These are phyloP conservation scores for Chrysodeixis includens DNA, from an alignment of 2,888 invertebrate genomes.

Conservation along the genomic window DNA sequence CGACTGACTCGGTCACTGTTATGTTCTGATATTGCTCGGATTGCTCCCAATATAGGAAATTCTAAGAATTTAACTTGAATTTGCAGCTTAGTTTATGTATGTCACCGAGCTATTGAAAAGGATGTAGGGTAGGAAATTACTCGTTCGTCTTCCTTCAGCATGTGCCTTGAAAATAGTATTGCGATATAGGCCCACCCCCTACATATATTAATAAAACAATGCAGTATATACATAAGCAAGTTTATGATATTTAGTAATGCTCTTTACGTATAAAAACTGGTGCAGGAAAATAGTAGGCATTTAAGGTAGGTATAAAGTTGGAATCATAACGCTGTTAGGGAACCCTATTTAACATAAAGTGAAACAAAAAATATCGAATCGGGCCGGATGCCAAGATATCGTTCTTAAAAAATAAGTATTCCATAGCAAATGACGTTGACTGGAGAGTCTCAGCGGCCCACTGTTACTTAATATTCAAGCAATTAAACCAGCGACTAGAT, in stretches of 20 bases:
- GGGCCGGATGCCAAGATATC: slow-evolving; percentile 73
- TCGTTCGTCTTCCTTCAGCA: slow-evolving; percentile 53
- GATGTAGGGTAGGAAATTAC: slow-evolving; percentile 57
- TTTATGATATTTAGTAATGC: too few species aligned
- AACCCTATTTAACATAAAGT: slow-evolving; percentile 73
- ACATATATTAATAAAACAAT: too few species aligned
- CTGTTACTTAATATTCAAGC: slow-evolving; percentile 73
- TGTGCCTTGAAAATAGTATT: slow-evolving; percentile 30
- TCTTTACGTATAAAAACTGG: too few species aligned
- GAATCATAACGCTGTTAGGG: slow-evolving; percentile 59
- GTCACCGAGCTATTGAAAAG: slow-evolving; percentile 40
- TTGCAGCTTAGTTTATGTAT: slow-evolving; percentile 54
- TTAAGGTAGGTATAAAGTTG: slow-evolving; percentile 50
- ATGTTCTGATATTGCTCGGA: slow-evolving; percentile 47
- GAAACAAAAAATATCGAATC: slow-evolving; percentile 67
- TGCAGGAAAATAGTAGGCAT: slow-evolving; percentile 23
- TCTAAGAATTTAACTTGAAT: slow-evolving; percentile 28
- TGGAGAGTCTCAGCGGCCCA: slow-evolving; percentile 57
- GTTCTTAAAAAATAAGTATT: slow-evolving; percentile 64
- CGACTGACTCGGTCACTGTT: slow-evolving; percentile 47
- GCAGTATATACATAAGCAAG: too few species aligned
- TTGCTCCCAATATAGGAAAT: slow-evolving; percentile 28
- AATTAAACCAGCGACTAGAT: slow-evolving; percentile 63
- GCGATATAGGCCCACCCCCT: too few species aligned
- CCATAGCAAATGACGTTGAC: slow-evolving; percentile 64